phyloP scores from a whole-genome alignment of 2,797 vertebrate genomes.

The Siniperca obscura region DNA sequence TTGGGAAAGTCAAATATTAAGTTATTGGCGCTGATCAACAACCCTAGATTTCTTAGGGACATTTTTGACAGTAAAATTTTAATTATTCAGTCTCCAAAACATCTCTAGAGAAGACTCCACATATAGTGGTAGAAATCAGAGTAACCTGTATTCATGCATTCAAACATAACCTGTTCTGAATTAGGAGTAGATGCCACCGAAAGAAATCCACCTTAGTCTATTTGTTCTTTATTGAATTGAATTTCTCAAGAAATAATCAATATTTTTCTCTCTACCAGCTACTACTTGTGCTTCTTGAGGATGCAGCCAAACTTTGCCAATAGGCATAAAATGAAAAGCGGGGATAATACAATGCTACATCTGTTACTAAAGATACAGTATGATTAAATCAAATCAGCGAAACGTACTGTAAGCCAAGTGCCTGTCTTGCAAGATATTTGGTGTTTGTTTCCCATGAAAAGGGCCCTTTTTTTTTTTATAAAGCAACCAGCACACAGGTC shows the following conservation, averaged over 20 bases:
- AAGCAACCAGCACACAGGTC: neutral
- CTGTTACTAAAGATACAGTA: neutral
- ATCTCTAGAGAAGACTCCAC: neutral
- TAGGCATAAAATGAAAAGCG: neutral
- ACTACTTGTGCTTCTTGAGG: too few relatives aligned
- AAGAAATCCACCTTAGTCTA: neutral
- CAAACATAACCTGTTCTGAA: neutral
- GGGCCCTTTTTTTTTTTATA: neutral
- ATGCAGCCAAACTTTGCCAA: neutral
- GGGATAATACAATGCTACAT: neutral
- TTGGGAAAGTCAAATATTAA: too few relatives aligned
- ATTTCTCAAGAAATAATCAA: neutral
- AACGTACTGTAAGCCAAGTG: neutral
- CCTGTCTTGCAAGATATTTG: neutral
- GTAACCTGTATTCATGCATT: neutral
- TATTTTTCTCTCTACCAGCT: neutral
- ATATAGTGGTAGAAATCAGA: too few relatives aligned
- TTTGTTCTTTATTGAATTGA: neutral
- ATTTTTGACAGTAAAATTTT: neutral
- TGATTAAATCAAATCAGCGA: neutral
- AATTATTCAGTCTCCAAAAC: neutral
- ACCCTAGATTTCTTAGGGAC: neutral
- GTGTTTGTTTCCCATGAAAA: neutral
- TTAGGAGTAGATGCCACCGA: neutral
- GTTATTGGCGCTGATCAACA: neutral